A percentile compares a stretch with the other conserved stretches of the same genome.
phyloP scores from a whole-genome alignment of 2,797 vertebrate species.

The Sebastolobus alascanus region DNA sequence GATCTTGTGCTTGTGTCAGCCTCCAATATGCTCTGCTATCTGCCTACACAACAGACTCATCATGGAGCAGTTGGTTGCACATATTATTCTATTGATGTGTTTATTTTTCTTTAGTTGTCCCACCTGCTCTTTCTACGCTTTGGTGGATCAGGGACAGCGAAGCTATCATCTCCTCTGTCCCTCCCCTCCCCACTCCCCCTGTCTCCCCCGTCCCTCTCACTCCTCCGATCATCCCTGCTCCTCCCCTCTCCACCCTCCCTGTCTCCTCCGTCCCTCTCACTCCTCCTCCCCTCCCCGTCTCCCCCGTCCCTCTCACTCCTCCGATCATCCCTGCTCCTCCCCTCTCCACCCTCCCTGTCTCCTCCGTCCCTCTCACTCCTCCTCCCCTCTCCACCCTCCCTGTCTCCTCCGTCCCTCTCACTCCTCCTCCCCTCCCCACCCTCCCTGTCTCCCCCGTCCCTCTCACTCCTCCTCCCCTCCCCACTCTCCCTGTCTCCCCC shows the following conservation, averaged over 20 bases:
- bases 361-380: constrained; percentile 71
- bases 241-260: constrained; percentile 74
- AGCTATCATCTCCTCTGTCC: constrained; percentile 89
- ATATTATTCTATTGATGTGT: constrained; percentile 29
- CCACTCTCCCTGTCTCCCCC: constrained; percentile 80
- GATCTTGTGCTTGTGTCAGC: constrained; percentile 56
- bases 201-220: constrained; percentile 83
- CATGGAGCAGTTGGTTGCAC: constrained; percentile 57
- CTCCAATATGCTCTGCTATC: constrained; percentile 62
- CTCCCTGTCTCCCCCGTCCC: constrained; percentile 81
- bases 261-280: constrained; percentile 83
- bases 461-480: constrained; percentile 77
- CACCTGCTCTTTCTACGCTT: constrained; percentile 98
- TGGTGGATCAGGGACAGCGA: constrained; percentile 95
- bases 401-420: constrained; percentile 83
- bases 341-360: constrained; percentile 68
- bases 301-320: no score
- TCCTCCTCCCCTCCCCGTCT: constrained; percentile 79
- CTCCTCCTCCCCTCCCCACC: constrained; percentile 74
- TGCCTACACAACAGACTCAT: constrained; percentile 59
- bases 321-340: constrained; percentile 23
- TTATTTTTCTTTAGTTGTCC: constrained; percentile 90
- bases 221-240: constrained; percentile 68
- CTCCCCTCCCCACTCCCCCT: constrained; percentile 73
- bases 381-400: constrained; percentile 73